Conservation (phyloP, 2,888 invertebrate genomes). For the Ophioninae sp. region DNA sequence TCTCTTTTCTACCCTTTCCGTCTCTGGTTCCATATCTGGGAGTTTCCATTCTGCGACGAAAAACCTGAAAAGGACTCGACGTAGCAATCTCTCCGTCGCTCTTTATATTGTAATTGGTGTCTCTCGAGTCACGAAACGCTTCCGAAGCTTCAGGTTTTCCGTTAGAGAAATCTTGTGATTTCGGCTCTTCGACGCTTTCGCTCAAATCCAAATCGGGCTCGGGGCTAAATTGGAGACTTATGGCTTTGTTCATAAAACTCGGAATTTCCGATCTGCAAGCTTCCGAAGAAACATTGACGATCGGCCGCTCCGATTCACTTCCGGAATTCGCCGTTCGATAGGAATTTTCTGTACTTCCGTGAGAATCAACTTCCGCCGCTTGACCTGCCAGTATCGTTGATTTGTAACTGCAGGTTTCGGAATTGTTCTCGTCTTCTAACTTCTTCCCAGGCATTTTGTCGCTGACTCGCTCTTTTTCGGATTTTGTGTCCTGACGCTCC, state of each 20-base stretch:
- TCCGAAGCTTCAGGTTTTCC: constrained; percentile 30
- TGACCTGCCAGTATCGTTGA: constrained; percentile 59
- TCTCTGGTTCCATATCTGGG: neutral
- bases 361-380: constrained; percentile 16
- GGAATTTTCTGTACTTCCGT: constrained; percentile 47
- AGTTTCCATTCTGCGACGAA: neutral
- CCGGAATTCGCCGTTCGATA: constrained; percentile 47
- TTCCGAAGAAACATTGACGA: constrained; percentile 8
- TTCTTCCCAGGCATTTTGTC: constrained; percentile 6
- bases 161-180: constrained; percentile 30
- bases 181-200: constrained; percentile 1
- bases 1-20: neutral
- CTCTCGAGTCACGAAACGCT: constrained; percentile 20
- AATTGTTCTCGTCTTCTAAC: constrained; percentile 10
- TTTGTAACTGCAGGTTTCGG: constrained; percentile 44
- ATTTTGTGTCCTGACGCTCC: neutral
- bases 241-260: constrained; percentile 51
- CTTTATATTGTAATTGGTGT: constrained; percentile 54
- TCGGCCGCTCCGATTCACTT: neutral
- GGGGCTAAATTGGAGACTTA: constrained; percentile 21
- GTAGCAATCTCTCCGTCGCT: neutral
- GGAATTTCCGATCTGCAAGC: constrained; percentile 43
- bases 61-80: neutral
- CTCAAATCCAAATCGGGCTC: constrained; percentile 46
- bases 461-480: neutral